A percentile compares a stretch with the other conserved stretches of the same genome.
Conservation (phyloP, 1,140 invertebrate genomes). For the Monomorium pharaonis region DNA sequence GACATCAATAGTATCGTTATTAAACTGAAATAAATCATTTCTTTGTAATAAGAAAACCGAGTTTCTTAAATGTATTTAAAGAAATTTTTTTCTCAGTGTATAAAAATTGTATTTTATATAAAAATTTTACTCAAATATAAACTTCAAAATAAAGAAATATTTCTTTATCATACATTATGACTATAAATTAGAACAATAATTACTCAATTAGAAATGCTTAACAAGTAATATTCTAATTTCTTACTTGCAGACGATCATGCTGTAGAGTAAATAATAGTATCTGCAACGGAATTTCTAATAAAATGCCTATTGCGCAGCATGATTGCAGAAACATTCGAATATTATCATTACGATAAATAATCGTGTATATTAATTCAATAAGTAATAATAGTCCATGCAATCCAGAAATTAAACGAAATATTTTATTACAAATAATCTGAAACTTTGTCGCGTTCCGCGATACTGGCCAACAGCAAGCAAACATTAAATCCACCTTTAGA, state of each 20-base stretch:
- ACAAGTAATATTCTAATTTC: neutral
- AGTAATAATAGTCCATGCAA: neutral
- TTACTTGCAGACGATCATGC: slow-evolving; percentile 52
- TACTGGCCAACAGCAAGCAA: slow-evolving; percentile 43
- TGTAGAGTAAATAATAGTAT: slow-evolving; percentile 43
- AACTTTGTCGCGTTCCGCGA: neutral
- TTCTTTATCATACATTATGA: neutral
- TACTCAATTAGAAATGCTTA: neutral
- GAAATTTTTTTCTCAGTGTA: no score
- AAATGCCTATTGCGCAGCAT: neutral
- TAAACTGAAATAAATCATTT: no score
- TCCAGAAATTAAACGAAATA: neutral
- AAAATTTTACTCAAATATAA: no score
- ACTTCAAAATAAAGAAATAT: no score
- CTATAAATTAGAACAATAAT: neutral
- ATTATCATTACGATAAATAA: slow-evolving; percentile 4
- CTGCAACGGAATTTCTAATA: slow-evolving; percentile 33
- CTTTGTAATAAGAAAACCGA: no score
- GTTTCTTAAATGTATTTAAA: no score
- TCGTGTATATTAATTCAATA: slow-evolving; percentile 3
- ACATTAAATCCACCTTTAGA: slow-evolving; percentile 25
- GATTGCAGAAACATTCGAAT: slow-evolving; percentile 49
- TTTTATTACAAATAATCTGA: neutral
- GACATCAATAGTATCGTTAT: no score
- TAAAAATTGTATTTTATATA: no score